Conservation (phyloP, 2,888 invertebrate species). For the Trissoscelio sp. region DNA sequence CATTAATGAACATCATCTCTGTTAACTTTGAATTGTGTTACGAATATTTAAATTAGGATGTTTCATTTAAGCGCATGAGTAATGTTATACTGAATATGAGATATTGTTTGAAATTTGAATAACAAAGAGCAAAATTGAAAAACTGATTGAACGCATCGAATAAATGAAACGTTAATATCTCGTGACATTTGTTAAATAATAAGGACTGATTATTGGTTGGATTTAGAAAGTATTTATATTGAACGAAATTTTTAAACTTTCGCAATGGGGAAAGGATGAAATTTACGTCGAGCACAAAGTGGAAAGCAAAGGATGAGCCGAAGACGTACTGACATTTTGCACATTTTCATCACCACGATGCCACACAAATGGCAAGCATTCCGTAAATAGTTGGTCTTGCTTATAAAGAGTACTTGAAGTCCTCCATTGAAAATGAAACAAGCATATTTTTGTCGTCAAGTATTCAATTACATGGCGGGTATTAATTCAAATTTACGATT, state of each 20-base stretch:
- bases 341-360: constrained; percentile 48
- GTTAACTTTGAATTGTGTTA: too few species aligned
- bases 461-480: too few species aligned
- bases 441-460: background rate
- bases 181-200: constrained; percentile 25
- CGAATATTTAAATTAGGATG: too few species aligned
- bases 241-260: constrained; percentile 46
- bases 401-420: background rate
- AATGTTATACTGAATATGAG: too few species aligned
- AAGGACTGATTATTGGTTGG: constrained; percentile 15
- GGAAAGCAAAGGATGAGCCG: constrained; percentile 52
- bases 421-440: background rate
- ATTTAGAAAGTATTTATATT: constrained; percentile 52
- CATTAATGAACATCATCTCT: too few species aligned
- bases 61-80: too few species aligned
- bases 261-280: constrained; percentile 56
- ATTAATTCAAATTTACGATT: too few species aligned
- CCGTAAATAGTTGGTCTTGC: constrained; percentile 19
- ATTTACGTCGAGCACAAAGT: constrained; percentile 43
- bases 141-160: background rate
- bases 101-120: too few species aligned
- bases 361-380: constrained; percentile 55
- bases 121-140: background rate
- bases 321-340: constrained; percentile 60
- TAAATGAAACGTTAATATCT: background rate